Percentiles rank a stretch among this genome's conserved stretches.
phyloP scores from a whole-genome alignment of 1,140 invertebrate genomes.

The Carcinoscorpius rotundicauda region DNA sequence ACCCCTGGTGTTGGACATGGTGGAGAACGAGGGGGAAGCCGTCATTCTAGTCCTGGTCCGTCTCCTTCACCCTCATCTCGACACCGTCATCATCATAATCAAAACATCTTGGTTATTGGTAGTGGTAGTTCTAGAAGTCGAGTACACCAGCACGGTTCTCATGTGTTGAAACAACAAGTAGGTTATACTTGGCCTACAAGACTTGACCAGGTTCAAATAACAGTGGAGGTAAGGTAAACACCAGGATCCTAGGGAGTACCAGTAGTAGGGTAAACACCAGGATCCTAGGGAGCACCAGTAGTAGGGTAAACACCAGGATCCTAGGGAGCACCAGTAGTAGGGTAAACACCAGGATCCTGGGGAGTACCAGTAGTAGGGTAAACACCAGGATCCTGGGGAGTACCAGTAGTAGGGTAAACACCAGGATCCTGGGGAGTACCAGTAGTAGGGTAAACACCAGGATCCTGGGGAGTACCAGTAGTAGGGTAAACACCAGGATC shows the following conservation, averaged over 20 bases:
- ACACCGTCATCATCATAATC: conserved; percentile 24
- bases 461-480: too few species aligned
- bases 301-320: too few species aligned
- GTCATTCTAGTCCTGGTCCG: conserved; percentile 25
- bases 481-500: too few species aligned
- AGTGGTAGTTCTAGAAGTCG: conserved; percentile 23
- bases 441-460: too few species aligned
- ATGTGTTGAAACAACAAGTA: conserved; percentile 22
- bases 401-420: too few species aligned
- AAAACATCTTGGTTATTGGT: conserved; percentile 23
- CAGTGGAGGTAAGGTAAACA: conserved; percentile 21
- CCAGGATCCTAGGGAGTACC: background rate
- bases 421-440: too few species aligned
- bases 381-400: too few species aligned
- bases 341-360: too few species aligned
- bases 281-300: too few species aligned
- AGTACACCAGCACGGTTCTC: conserved; percentile 20
- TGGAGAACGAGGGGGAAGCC: conserved; percentile 22
- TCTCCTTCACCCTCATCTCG: conserved; percentile 26
- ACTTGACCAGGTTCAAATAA: conserved; percentile 16
- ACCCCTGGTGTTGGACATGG: background rate
- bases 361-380: too few species aligned
- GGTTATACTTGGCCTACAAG: conserved; percentile 12
- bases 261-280: too few species aligned
- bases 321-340: too few species aligned